Evolutionary conservation across 2,113 vertebrate genomes (phyloP).

Genomic region (Eptesicus fuscus): DNA sequence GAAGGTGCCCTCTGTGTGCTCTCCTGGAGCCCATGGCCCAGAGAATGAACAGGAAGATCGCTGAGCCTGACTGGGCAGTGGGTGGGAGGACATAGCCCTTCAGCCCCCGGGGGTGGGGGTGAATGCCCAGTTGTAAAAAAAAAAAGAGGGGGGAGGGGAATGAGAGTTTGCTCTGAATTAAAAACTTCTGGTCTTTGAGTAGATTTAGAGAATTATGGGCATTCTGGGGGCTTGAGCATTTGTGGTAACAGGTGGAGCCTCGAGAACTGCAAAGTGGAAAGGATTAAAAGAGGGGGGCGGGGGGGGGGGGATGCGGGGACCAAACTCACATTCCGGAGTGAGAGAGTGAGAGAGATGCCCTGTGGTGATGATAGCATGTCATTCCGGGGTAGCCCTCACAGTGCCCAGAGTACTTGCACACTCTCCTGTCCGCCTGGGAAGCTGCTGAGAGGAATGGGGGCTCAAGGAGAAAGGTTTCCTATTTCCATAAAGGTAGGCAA

Average conservation of each 20-base stretch:
- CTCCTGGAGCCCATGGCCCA: background rate
- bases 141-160: background rate
- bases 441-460: background rate
- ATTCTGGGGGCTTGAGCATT: background rate
- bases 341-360: background rate
- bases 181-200: background rate
- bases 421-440: background rate
- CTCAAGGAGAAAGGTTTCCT: background rate
- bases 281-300: too few species aligned
- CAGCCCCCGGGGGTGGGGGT: background rate
- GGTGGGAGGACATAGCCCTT: background rate
- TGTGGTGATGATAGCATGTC: background rate
- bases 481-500: background rate
- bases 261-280: background rate
- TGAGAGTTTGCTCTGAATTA: constrained; percentile 50
- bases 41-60: background rate
- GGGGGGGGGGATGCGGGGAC: background rate
- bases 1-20: background rate
- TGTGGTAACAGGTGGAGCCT: constrained; percentile 8
- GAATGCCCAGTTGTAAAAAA: background rate
- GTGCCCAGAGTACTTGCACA: background rate
- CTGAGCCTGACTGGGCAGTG: background rate
- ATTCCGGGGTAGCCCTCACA: background rate
- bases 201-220: background rate
- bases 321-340: background rate